Evolutionary conservation across 2,797 vertebrate species (phyloP).

Genomic region (Odontamblyopus rebecca): DNA sequence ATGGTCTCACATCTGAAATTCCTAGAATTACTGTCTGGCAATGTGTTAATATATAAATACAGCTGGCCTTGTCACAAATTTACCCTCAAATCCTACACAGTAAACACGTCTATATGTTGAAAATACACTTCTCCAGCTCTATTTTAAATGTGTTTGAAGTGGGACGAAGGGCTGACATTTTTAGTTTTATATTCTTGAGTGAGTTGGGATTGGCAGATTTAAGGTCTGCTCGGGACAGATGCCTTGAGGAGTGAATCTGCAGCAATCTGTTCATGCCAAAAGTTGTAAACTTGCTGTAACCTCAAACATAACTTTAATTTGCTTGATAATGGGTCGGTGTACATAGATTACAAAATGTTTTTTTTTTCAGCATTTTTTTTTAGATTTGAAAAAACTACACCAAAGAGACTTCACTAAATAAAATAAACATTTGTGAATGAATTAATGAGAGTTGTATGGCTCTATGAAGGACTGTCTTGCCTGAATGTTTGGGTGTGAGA

Average conservation of each 20-base stretch:
- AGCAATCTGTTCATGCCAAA: slow-evolving; percentile 17
- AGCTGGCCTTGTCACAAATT: neutral
- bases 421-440: neutral
- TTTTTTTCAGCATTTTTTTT: slow-evolving; percentile 1
- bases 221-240: slow-evolving; percentile 13
- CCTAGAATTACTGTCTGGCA: neutral
- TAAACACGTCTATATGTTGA: slow-evolving; percentile 24
- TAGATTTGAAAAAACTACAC: neutral
- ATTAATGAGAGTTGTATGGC: no score
- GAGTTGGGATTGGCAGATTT: slow-evolving; percentile 26
- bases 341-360: neutral
- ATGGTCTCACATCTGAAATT: no score
- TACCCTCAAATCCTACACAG: slow-evolving; percentile 15
- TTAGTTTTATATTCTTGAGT: slow-evolving; percentile 37
- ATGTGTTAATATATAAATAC: neutral
- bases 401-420: neutral
- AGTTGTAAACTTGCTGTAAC: slow-evolving; percentile 16
- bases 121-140: slow-evolving; percentile 27
- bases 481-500: no score
- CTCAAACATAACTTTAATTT: slow-evolving; percentile 16
- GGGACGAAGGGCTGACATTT: slow-evolving; percentile 25
- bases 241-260: neutral
- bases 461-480: no score
- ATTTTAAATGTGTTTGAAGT: slow-evolving; percentile 44
- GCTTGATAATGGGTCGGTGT: slow-evolving; percentile 24